phyloP scores from a whole-genome alignment of 35 echinoderm and acorn worm genomes.

The Ophiothrix spiculata region DNA sequence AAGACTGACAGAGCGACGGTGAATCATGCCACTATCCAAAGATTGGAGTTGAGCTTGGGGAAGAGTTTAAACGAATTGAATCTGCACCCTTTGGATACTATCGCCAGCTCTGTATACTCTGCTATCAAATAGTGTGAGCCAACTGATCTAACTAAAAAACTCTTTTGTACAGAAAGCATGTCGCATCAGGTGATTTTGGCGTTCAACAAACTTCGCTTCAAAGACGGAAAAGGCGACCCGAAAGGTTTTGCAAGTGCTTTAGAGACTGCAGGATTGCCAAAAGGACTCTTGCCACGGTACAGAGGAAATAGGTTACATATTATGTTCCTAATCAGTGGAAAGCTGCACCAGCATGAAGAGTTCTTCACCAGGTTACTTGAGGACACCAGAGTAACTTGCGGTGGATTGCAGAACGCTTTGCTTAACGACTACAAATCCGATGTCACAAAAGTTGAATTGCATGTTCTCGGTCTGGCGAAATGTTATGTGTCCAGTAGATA shows the following conservation, averaged over 20 bases:
- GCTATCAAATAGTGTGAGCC: not conserved
- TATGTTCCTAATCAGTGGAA: slow-evolving; percentile 28
- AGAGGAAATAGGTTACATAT: slow-evolving; percentile 41
- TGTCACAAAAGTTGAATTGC: slow-evolving; percentile 9
- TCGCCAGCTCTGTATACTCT: not conserved
- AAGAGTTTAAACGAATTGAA: too few relatives aligned
- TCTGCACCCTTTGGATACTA: too few relatives aligned
- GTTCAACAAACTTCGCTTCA: slow-evolving; percentile 38
- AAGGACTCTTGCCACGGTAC: slow-evolving; percentile 28
- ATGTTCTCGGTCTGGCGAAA: slow-evolving; percentile 1
- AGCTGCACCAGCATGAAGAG: slow-evolving; percentile 42
- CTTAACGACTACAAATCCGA: not conserved
- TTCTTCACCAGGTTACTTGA: not conserved
- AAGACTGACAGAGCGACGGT: too few relatives aligned
- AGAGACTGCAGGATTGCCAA: slow-evolving; percentile 1
- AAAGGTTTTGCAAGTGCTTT: slow-evolving; percentile 30
- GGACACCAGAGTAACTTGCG: not conserved
- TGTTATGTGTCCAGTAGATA: not conserved
- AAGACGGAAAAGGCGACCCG: slow-evolving; percentile 54
- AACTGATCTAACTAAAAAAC: not conserved
- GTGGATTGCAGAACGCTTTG: not conserved
- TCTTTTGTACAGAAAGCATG: slow-evolving; percentile 37
- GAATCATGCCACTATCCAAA: too few relatives aligned
- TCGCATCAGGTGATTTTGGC: not conserved
- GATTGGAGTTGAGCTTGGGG: too few relatives aligned